A percentile compares a stretch with the other conserved stretches of the same genome.
These are phyloP conservation scores for Drosophila falleni DNA, from an alignment of 2,888 invertebrate species.

Conservation along the genomic window DNA sequence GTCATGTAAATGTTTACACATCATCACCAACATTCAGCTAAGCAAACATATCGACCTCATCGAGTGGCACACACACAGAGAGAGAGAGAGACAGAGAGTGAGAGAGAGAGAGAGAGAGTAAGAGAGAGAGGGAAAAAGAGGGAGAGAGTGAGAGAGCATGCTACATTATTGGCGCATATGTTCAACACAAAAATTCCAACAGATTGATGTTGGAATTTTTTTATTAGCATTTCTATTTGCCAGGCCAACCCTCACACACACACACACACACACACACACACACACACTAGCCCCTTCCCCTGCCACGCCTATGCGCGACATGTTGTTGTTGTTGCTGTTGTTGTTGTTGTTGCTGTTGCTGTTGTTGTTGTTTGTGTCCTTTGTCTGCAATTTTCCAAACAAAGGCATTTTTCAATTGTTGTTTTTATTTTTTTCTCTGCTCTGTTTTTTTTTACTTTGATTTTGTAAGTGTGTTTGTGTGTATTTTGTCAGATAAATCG, in stretches of 20 bases:
- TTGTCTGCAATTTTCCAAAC: slow-evolving; percentile 69
- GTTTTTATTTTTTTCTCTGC: slow-evolving; percentile 25
- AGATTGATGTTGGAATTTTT: slow-evolving; percentile 82
- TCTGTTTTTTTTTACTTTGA: slow-evolving; percentile 42
- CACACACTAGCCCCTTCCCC: background rate
- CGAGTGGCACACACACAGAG: slow-evolving; percentile 42
- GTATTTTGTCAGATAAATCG: slow-evolving; percentile 45
- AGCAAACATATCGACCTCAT: slow-evolving; percentile 82
- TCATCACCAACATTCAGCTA: slow-evolving; percentile 82
- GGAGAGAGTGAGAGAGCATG: background rate
- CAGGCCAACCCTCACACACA: slow-evolving; percentile 25
- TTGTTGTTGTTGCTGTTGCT: slow-evolving; percentile 26
- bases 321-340: slow-evolving; percentile 21
- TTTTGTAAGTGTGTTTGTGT: slow-evolving; percentile 21
- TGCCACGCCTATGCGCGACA: slow-evolving; percentile 50
- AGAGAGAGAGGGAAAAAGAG: no score
- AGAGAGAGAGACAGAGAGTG: background rate
- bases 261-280: slow-evolving; percentile 2
- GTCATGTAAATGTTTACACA: slow-evolving; percentile 82
- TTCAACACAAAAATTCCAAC: slow-evolving; percentile 81
- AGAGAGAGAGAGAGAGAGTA: background rate
- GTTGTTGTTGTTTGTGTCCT: slow-evolving; percentile 55
- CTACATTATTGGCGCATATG: slow-evolving; percentile 79
- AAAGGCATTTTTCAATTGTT: slow-evolving; percentile 81
- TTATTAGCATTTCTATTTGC: slow-evolving; percentile 82